Evolutionary conservation across 2,888 invertebrate species (phyloP), one percentile per base, ranked within the genome.

Genomic region (Melitaea athalia): DNA sequence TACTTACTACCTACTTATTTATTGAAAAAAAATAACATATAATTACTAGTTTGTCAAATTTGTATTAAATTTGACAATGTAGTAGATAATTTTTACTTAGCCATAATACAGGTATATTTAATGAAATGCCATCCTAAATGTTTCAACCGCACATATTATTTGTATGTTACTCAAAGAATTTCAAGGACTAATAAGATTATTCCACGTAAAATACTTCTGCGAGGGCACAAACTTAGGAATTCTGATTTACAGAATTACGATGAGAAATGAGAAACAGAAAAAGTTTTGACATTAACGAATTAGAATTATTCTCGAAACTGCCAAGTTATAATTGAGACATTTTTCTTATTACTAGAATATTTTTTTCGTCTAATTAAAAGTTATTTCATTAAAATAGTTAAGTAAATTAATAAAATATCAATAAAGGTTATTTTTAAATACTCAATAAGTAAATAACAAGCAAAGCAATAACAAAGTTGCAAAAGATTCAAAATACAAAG

Each of bases 91-190:
- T n/a, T n/a, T n/a, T n/a, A 24, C 24, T 24, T 24, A 24, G 24
- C 24, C 24, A 2, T 24, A 2, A 24, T 24, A 31, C 12, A 31
- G 7, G 14, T 60, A 5, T 43, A 45, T 15, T 60, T 5, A 10
- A 31, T 45, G 8, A 14, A 60, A 31, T 24, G 12, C 24, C 33
- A 24, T 5, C 31, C 45, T 17, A 60, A 60, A 17, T 11, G 12
- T 45, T 60, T 45, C 45, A 43, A 31, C 24, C 15, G 14, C 12
- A 7, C 59, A 43, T 59, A 17, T 45, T 59, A 17, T 45, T 7
- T 59, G 45, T 45, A 45, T 43, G n/a, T n/a, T n/a, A 45, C 24
- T 45, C 59, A 24, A 17, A 59, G 59, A 45, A 43, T 15, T 59
- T 43, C 24, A 24, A 42, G n/a, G 59, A n/a, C 38, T n/a, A 15